These are phyloP conservation scores for Telmatochromis sp. DNA, from an alignment of 2,113 vertebrate genomes.

Conservation along the genomic window DNA sequence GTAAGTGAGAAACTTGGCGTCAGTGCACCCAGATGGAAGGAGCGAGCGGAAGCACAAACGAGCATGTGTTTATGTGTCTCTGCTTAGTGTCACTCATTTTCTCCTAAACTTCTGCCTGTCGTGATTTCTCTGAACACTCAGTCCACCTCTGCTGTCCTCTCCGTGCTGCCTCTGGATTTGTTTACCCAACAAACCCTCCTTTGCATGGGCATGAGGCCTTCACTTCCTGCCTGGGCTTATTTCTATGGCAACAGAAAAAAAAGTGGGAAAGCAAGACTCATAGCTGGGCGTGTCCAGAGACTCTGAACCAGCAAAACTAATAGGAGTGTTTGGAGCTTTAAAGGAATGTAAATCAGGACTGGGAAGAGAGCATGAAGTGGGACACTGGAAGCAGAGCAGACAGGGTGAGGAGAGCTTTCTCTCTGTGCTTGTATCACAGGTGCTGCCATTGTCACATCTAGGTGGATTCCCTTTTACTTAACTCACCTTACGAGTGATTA, in stretches of 20 bases:
- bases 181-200: conserved; percentile 56
- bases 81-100: not conserved
- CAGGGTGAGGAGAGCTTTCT: not conserved
- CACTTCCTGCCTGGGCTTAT: conserved; percentile 39
- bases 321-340: not conserved
- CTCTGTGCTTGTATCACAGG: not conserved
- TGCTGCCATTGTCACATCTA: not conserved
- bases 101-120: not conserved
- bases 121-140: not conserved
- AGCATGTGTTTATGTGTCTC: conserved; percentile 17
- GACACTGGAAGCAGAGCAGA: not conserved
- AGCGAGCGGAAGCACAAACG: not conserved
- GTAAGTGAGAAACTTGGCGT: conserved; percentile 19
- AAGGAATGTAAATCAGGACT: not conserved
- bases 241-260: conserved; percentile 53
- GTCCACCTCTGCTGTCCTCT: not conserved
- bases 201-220: conserved; percentile 49
- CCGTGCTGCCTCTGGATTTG: conserved; percentile 23
- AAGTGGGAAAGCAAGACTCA: not conserved
- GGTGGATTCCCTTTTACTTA: not conserved
- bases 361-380: not conserved
- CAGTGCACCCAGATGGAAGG: not conserved
- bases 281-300: conserved; percentile 24
- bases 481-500: not conserved
- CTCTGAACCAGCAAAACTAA: not conserved